These are phyloP conservation scores for Mungos mungo DNA, from an alignment of 2,113 vertebrate species.

Conservation along the genomic window DNA sequence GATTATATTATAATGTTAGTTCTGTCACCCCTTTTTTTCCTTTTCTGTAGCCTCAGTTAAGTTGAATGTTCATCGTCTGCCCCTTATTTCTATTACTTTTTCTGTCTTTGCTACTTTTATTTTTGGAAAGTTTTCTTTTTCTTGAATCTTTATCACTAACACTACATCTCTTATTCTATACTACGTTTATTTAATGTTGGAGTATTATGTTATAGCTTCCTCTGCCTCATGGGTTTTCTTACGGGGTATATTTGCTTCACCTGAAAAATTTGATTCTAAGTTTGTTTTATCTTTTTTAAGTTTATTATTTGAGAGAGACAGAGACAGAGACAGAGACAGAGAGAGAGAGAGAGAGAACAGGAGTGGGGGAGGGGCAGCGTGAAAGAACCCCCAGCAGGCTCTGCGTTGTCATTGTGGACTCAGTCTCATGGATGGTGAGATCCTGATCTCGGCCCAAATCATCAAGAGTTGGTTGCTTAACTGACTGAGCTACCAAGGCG, in stretches of 20 bases:
- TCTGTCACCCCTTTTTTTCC: not conserved
- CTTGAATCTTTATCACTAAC: not conserved
- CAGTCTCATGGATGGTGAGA: too few species aligned
- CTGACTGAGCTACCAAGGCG: too few species aligned
- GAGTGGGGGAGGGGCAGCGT: too few species aligned
- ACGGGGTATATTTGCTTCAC: not conserved
- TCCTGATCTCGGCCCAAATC: too few species aligned
- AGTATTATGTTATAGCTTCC: not conserved
- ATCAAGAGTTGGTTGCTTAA: too few species aligned
- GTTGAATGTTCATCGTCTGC: not conserved
- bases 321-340: too few species aligned
- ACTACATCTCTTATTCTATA: not conserved
- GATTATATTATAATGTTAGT: not conserved
- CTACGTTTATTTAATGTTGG: not conserved
- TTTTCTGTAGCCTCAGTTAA: not conserved
- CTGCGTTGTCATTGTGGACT: too few species aligned
- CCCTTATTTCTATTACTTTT: not conserved
- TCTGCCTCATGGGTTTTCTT: not conserved
- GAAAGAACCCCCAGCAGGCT: too few species aligned
- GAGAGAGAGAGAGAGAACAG: too few species aligned
- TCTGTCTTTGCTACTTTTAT: not conserved
- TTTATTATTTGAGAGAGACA: too few species aligned
- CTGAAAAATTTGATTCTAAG: not conserved
- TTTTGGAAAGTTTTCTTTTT: constrained; percentile 30
- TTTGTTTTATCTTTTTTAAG: not conserved